phyloP scores from a whole-genome alignment of 2,797 vertebrate genomes.

The Cacajao melanocephalus region DNA sequence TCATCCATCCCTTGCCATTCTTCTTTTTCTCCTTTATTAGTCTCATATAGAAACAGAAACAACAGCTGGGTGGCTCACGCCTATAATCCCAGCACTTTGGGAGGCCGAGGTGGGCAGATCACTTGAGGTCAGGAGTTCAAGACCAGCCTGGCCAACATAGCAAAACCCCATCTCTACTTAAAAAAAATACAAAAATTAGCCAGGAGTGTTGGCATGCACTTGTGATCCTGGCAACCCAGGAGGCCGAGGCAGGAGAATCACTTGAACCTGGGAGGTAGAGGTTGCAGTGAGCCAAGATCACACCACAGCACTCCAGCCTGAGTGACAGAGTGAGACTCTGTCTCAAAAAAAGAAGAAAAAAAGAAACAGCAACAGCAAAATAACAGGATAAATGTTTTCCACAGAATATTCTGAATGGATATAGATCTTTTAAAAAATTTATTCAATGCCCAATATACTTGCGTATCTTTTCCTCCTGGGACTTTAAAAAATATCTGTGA shows the following conservation, averaged over 20 bases:
- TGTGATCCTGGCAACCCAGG: neutral
- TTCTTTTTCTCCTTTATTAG: neutral
- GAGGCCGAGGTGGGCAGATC: neutral
- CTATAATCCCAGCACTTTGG: neutral
- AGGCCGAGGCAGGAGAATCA: neutral
- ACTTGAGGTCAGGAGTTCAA: neutral
- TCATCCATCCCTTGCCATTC: fast-evolving
- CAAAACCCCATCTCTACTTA: neutral
- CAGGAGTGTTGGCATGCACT: fast-evolving
- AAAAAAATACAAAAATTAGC: neutral
- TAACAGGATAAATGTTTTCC: neutral
- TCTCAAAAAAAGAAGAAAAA: neutral
- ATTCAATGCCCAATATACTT: neutral
- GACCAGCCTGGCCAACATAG: neutral
- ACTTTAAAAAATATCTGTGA: neutral
- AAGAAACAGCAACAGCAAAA: neutral
- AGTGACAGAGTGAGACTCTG: neutral
- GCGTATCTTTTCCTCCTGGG: neutral
- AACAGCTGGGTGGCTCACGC: neutral
- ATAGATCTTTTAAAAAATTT: neutral
- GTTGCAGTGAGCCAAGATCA: neutral
- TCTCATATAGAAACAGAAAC: neutral
- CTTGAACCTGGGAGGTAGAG: neutral
- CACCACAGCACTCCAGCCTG: neutral
- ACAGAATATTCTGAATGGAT: neutral